These are phyloP conservation scores for Plagiodera versicolora DNA, from an alignment of 2,888 invertebrate species.

Conservation along the genomic window DNA sequence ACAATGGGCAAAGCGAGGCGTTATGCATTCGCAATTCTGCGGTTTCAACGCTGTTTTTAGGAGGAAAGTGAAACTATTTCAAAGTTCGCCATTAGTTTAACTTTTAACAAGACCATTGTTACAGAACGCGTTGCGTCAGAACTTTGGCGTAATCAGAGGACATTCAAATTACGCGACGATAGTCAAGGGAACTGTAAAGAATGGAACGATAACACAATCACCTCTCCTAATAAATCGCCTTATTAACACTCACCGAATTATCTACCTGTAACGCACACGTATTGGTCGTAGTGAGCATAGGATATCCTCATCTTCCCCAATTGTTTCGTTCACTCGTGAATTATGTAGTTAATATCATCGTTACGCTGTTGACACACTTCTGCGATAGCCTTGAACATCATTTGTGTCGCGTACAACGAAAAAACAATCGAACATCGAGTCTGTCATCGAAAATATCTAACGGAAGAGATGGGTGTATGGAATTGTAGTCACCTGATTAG, in stretches of 20 bases:
- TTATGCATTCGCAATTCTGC: not conserved
- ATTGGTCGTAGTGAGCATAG: not conserved
- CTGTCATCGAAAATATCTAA: not conserved
- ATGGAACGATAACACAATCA: slow-evolving; percentile 9
- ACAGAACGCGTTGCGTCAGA: slow-evolving; percentile 18
- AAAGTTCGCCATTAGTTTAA: slow-evolving; percentile 20
- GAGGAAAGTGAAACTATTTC: slow-evolving; percentile 19
- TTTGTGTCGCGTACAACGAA: slow-evolving; percentile 4
- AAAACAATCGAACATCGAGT: not conserved
- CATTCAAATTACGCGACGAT: slow-evolving; percentile 12
- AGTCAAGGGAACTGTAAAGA: slow-evolving; percentile 3
- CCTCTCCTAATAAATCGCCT: not conserved
- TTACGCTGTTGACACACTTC: slow-evolving; percentile 4
- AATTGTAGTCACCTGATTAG: not conserved
- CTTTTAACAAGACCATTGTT: slow-evolving; percentile 26
- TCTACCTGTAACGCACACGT: too few species aligned
- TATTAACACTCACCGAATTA: too few species aligned
- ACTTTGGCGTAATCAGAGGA: slow-evolving; percentile 23
- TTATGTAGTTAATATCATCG: slow-evolving; percentile 5
- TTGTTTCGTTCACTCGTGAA: not conserved
- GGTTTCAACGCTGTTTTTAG: slow-evolving; percentile 7
- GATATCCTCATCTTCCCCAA: not conserved
- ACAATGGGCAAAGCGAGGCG: too few species aligned
- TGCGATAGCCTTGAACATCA: slow-evolving; percentile 5
- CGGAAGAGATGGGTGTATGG: not conserved